Base-by-base conservation (phyloP, 2,888 invertebrate genomes). In the Mayetiola destructor region DNA sequence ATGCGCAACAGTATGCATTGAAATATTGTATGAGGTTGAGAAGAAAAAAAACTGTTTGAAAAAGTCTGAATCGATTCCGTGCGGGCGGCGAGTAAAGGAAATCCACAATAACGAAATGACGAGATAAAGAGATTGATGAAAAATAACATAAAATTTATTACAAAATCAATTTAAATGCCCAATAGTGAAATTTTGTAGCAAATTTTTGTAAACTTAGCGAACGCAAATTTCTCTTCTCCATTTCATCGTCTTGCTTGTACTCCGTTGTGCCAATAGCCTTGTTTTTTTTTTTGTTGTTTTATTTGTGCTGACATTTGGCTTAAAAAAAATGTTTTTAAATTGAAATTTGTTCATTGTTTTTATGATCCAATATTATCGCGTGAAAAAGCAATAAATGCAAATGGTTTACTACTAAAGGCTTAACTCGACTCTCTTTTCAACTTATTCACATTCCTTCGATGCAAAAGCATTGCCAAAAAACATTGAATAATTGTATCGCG, bases 281-380 rank as follows among this genome's bases (percentile, higher is more conserved):
- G n/a, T n/a, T n/a, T n/a, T n/a, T n/a, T n/a, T n/a, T n/a, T n/a
- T n/a, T n/a, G n/a, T n/a, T n/a, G n/a, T n/a, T 48, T 48, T 16
- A 16, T 27, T 27, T 27, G 48, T 5, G 27, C 16, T 20, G 16
- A 9, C 27, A 27, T 48, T 48, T 48, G 14, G 27, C 48, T 27
- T 48, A 48, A 48, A 48, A 48, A 48, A 27, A 12, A 6, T 48
- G 48, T n/a, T n/a, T n/a, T n/a, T 5, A 48, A 48, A 48, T 48
- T 48, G 27, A 48, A 48, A 48, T 48, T 27, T 27, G 48, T 48
- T 48, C 48, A 48, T 48, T 48, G 48, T 48, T 48, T 48, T 27
- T 16, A 48, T 48, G 48, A 2, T 48, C 27, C 48, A 27, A 48
- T 48, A 48, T 48, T 48, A 27, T 27, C 48, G 14, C n/a, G 48